Conservation (phyloP, 2,113 vertebrate species). For the Stictonetta naevosa region DNA sequence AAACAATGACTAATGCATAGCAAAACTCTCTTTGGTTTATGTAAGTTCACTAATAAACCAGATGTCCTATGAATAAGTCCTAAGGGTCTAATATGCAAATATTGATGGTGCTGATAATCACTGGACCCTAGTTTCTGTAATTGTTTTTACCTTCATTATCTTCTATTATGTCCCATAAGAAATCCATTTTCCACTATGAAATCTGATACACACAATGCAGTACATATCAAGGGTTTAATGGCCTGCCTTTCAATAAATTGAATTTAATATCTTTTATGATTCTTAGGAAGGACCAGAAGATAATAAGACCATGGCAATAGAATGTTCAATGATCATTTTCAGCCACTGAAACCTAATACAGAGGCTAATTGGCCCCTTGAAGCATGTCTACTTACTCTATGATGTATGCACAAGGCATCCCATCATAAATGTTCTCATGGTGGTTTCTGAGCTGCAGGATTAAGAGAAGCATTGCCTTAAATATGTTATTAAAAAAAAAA, state of each 20-base stretch:
- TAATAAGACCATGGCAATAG: conserved; percentile 52
- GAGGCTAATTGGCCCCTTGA: conserved; percentile 45
- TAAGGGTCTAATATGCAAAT: conserved; percentile 70
- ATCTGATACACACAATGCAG: conserved; percentile 26
- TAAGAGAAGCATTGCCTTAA: conserved; percentile 8
- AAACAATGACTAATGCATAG: conserved; percentile 50
- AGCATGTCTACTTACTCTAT: conserved; percentile 1
- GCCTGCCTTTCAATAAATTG: conserved; percentile 72
- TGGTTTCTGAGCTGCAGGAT: background rate
- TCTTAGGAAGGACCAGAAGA: conserved; percentile 52
- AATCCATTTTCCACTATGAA: conserved; percentile 64
- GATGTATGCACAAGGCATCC: background rate
- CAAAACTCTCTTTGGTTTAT: conserved; percentile 44
- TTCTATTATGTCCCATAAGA: conserved; percentile 63
- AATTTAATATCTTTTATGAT: conserved; percentile 77
- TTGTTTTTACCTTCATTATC: conserved; percentile 74
- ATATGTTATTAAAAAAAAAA: background rate
- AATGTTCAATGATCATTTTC: conserved; percentile 32
- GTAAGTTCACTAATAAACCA: conserved; percentile 63
- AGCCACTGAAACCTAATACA: conserved; percentile 50
- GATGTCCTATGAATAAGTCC: conserved; percentile 50
- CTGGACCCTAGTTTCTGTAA: conserved; percentile 66
- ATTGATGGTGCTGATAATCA: conserved; percentile 67
- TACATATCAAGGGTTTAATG: conserved; percentile 71
- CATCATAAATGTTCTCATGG: conserved; percentile 12